Evolutionary conservation across 1,140 invertebrate species (phyloP).

Genomic region (Latrodectus geometricus): DNA sequence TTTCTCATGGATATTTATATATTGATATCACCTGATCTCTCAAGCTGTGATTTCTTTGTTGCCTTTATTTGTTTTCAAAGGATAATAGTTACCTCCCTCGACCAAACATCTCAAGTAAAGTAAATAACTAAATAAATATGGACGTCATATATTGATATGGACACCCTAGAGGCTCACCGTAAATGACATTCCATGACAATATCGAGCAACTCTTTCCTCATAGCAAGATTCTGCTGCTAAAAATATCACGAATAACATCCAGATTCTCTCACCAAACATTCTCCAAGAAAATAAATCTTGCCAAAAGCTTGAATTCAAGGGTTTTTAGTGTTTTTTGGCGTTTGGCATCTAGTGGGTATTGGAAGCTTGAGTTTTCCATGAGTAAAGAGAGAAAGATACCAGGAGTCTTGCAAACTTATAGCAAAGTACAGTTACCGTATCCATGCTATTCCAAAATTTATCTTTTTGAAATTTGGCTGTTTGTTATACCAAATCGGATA

Average conservation of each 20-base stretch:
- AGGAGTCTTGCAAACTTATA: slow-evolving; percentile 28
- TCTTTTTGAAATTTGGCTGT: slow-evolving; percentile 48
- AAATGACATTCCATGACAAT: slow-evolving; percentile 59
- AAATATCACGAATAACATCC: slow-evolving; percentile 55
- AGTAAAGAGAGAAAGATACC: slow-evolving; percentile 50
- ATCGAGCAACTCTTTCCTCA: slow-evolving; percentile 36
- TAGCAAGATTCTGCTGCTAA: slow-evolving; percentile 37
- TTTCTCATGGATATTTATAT: no score
- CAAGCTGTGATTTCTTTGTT: neutral
- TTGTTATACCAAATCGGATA: slow-evolving; percentile 32
- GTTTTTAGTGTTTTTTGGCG: slow-evolving; percentile 10
- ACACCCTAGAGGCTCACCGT: slow-evolving; percentile 26
- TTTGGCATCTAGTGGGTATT: slow-evolving; percentile 42
- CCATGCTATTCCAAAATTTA: slow-evolving; percentile 46
- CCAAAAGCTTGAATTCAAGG: slow-evolving; percentile 54
- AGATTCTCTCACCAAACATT: slow-evolving; percentile 47
- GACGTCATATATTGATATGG: slow-evolving; percentile 13
- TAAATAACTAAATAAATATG: slow-evolving; percentile 37
- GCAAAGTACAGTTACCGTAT: slow-evolving; percentile 17
- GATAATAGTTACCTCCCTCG: slow-evolving; percentile 19
- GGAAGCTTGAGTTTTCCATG: slow-evolving; percentile 21
- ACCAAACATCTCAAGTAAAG: slow-evolving; percentile 30
- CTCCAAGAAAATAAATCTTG: slow-evolving; percentile 58
- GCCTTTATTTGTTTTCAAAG: slow-evolving; percentile 3
- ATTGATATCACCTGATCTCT: no score